Conservation (phyloP, 2,888 invertebrate species). For the Acronicta psi region DNA sequence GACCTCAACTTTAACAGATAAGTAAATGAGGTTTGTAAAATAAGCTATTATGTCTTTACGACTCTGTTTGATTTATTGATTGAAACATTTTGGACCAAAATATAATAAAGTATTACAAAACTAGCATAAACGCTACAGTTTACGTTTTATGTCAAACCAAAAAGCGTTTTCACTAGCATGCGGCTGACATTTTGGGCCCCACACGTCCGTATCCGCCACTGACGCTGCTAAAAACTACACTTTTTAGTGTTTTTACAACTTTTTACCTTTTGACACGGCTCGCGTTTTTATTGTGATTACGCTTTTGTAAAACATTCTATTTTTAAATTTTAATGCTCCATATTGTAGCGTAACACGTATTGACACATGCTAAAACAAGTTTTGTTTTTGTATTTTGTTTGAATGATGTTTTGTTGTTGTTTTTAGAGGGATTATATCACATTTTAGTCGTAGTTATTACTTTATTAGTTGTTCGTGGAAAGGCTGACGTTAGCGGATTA, state of each 20-base stretch:
- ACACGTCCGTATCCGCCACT: conserved; percentile 72
- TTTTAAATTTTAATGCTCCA: conserved; percentile 18
- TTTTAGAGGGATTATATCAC: conserved; percentile 40
- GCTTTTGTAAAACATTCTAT: conserved; percentile 39
- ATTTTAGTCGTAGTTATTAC: conserved; percentile 39
- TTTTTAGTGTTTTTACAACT: conserved; percentile 59
- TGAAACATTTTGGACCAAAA: too few relatives aligned
- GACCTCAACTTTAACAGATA: conserved; percentile 20
- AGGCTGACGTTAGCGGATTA: conserved; percentile 31
- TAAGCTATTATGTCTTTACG: neutral
- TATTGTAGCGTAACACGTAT: conserved; percentile 10
- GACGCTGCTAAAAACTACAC: conserved; percentile 73
- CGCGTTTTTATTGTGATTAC: conserved; percentile 59
- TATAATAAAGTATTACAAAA: too few relatives aligned
- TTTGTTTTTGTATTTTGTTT: conserved; percentile 29
- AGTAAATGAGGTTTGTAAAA: conserved; percentile 19
- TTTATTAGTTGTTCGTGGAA: conserved; percentile 44
- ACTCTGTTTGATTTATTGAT: too few relatives aligned
- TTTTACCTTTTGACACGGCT: conserved; percentile 55
- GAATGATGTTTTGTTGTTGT: conserved; percentile 25
- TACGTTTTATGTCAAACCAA: conserved; percentile 54
- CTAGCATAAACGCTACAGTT: conserved; percentile 24
- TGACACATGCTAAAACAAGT: conserved; percentile 36
- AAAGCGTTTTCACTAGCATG: conserved; percentile 74
- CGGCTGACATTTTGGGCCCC: conserved; percentile 77